Percentiles rank a stretch among this genome's conserved stretches.
phyloP scores from a whole-genome alignment of 2,797 vertebrate genomes.

The Phrynocephalus guinanensis region DNA sequence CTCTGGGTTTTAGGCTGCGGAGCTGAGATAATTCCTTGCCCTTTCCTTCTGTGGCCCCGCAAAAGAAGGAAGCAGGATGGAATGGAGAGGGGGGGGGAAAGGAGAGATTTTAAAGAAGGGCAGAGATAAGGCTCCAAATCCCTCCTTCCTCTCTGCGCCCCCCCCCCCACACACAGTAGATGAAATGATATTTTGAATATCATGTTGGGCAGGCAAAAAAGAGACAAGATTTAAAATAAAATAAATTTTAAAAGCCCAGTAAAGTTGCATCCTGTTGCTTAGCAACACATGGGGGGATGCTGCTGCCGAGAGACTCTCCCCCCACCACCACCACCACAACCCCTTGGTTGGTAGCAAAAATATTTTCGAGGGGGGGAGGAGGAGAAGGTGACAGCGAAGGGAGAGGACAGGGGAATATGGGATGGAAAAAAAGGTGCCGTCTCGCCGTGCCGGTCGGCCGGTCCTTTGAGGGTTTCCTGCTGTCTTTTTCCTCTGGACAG shows the following conservation, averaged over 20 bases:
- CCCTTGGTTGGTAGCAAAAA: neutral
- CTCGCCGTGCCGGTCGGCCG: no score
- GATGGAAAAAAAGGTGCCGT: neutral
- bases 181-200: conserved; percentile 30
- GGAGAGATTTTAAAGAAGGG: no score
- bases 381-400: no score
- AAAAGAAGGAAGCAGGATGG: neutral
- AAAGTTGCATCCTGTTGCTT: conserved; percentile 40
- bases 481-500: neutral
- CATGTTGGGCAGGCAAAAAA: neutral
- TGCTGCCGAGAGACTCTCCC: neutral
- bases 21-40: neutral
- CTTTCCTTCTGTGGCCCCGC: neutral
- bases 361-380: neutral
- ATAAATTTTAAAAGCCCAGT: neutral
- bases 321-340: no score
- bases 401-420: no score
- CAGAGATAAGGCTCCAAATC: no score
- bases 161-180: no score
- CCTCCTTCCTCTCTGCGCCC: neutral
- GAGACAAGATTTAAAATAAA: neutral
- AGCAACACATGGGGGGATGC: conserved; percentile 17
- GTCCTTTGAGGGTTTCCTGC: neutral
- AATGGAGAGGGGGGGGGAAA: no score
- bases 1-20: no score